These are phyloP conservation scores for Urocolius indicus DNA, from an alignment of 2,113 vertebrate genomes.

Conservation along the genomic window DNA sequence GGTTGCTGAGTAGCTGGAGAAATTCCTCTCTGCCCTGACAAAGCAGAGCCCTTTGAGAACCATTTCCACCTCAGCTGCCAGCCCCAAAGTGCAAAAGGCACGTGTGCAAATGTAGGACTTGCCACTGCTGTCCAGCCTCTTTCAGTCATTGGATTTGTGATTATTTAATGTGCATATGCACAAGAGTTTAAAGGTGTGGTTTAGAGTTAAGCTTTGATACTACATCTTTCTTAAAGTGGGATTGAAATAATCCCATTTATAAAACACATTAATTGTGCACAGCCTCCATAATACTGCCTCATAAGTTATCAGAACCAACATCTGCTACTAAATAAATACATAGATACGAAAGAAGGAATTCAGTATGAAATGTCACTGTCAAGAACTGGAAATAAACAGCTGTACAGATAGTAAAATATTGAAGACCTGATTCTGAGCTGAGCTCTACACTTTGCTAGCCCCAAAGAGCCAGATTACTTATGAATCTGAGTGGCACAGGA, in stretches of 20 bases:
- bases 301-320: neutral
- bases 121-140: neutral
- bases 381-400: neutral
- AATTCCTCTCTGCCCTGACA: neutral
- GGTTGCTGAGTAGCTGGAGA: neutral
- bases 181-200: neutral
- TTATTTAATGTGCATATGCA: neutral
- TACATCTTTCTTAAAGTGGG: neutral
- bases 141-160: neutral
- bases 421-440: neutral
- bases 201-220: neutral
- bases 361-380: neutral
- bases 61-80: neutral
- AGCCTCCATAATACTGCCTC: neutral
- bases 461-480: slow-evolving; percentile 16
- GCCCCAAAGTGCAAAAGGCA: neutral
- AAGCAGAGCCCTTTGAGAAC: neutral
- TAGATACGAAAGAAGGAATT: neutral
- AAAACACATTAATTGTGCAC: neutral
- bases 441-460: neutral
- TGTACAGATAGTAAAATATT: neutral
- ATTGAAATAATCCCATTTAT: neutral
- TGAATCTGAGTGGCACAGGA: neutral
- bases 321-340: neutral
- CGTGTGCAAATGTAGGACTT: neutral